phyloP scores from a whole-genome alignment of 92 coral and sea anemone species.

The Pocillopora meandrina region DNA sequence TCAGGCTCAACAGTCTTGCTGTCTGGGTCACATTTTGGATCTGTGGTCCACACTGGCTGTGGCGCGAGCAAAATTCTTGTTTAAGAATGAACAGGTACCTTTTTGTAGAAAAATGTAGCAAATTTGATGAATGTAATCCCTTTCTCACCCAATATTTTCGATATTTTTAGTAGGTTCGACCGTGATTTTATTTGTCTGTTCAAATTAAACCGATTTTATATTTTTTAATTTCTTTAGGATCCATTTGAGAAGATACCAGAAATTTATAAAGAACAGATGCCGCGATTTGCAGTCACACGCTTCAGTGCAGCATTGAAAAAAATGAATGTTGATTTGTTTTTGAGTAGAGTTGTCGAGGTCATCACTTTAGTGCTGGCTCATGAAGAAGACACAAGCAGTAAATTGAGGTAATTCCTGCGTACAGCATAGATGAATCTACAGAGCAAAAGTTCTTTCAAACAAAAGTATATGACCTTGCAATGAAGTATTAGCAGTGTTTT shows the following conservation, averaged over 20 bases:
- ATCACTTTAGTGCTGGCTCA: conserved; percentile 35
- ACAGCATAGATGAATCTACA: too few species aligned
- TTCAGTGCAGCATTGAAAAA: conserved; percentile 37
- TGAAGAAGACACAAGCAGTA: conserved; percentile 11
- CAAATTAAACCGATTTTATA: not conserved
- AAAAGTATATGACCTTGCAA: too few species aligned
- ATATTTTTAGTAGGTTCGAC: too few species aligned
- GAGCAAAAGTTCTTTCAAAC: too few species aligned
- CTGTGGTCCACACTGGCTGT: conserved; percentile 69
- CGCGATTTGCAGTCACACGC: not conserved
- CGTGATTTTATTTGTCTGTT: too few species aligned
- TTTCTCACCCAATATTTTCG: too few species aligned
- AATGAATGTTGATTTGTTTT: conserved; percentile 44
- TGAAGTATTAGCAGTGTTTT: too few species aligned
- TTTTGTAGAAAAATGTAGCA: not conserved
- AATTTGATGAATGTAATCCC: not conserved
- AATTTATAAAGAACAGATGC: conserved; percentile 32
- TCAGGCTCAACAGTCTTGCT: conserved; percentile 65
- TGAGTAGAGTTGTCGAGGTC: conserved; percentile 46
- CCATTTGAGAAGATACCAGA: conserved; percentile 54
- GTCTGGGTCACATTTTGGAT: conserved; percentile 56
- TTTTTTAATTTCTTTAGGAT: conserved; percentile 25
- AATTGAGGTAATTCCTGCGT: conserved; percentile 30
- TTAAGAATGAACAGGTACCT: conserved; percentile 51
- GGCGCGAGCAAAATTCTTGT: conserved; percentile 57